Evolutionary conservation across 1,140 invertebrate genomes (phyloP).

Genomic region (Drosophila busckii): DNA sequence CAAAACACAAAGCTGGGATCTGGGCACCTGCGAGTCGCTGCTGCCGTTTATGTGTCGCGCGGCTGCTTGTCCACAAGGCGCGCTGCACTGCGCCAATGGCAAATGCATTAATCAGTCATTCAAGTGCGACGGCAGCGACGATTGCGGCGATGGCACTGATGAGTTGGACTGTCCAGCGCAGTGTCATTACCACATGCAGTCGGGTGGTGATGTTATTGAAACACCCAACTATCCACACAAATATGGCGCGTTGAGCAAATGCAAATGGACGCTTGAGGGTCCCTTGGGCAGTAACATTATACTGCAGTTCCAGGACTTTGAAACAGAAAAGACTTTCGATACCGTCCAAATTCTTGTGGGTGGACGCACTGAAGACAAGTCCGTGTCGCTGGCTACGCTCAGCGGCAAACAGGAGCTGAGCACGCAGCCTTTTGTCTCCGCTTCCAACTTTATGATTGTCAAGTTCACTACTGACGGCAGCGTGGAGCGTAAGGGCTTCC

Average conservation of each 20-base stretch:
- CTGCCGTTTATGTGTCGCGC: slow-evolving; percentile 96
- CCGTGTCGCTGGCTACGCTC: slow-evolving; percentile 92
- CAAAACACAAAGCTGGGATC: slow-evolving; percentile 91
- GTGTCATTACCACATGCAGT: slow-evolving; percentile 95
- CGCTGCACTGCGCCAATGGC: slow-evolving; percentile 95
- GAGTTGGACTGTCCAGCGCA: slow-evolving; percentile 93
- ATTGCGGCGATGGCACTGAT: slow-evolving; percentile 94
- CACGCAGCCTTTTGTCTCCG: slow-evolving; percentile 92
- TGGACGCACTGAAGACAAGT: slow-evolving; percentile 95
- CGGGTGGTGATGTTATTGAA: slow-evolving; percentile 96
- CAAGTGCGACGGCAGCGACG: slow-evolving; percentile 94
- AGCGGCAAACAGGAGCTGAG: slow-evolving; percentile 93
- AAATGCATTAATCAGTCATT: slow-evolving; percentile 93
- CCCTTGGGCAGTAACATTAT: slow-evolving; percentile 96
- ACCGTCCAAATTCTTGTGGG: slow-evolving; percentile 97
- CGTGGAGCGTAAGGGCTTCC: slow-evolving; percentile 96
- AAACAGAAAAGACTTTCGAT: slow-evolving; percentile 97
- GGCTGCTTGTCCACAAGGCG: slow-evolving; percentile 93
- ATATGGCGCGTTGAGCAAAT: slow-evolving; percentile 93
- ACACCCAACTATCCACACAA: slow-evolving; percentile 96
- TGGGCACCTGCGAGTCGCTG: slow-evolving; percentile 95
- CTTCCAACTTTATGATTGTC: slow-evolving; percentile 98
- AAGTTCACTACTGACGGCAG: slow-evolving; percentile 96
- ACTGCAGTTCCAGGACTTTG: slow-evolving; percentile 97
- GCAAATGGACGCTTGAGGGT: slow-evolving; percentile 98